Evolutionary conservation across 2,113 vertebrate genomes (phyloP).

Genomic region (Elachura formosa): DNA sequence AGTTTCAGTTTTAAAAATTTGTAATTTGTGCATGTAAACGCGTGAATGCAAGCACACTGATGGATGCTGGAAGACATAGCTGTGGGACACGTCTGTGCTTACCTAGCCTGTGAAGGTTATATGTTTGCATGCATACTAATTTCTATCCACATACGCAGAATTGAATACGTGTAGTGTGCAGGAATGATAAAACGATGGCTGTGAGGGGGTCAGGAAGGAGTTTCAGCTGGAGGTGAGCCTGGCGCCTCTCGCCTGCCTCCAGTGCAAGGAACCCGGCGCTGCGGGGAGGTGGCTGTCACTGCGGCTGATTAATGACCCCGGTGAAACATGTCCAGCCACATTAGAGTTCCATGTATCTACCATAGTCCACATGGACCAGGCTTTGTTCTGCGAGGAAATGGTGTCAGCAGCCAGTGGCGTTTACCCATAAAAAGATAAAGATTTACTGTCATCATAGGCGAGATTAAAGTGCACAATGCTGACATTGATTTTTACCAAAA

Average conservation of each 20-base stretch:
- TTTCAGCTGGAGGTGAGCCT: neutral
- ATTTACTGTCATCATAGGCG: slow-evolving; percentile 99
- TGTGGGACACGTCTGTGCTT: fast-evolving
- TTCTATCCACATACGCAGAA: fast-evolving
- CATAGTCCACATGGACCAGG: slow-evolving; percentile 88
- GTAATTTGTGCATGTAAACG: neutral
- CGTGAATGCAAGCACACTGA: fast-evolving
- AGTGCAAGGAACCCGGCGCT: slow-evolving; percentile 58
- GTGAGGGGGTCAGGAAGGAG: neutral
- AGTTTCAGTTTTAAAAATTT: neutral
- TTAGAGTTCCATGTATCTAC: slow-evolving; percentile 99
- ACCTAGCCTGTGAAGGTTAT: fast-evolving
- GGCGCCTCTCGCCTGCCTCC: slow-evolving; percentile 49
- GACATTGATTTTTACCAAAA: slow-evolving; percentile 99
- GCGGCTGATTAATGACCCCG: slow-evolving; percentile 98
- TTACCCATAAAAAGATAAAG: slow-evolving; percentile 99
- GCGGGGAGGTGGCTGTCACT: slow-evolving; percentile 91
- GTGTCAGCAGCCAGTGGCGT: slow-evolving; percentile 97
- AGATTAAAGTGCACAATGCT: slow-evolving; percentile 99
- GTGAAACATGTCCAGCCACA: slow-evolving; percentile 98
- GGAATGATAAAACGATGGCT: neutral
- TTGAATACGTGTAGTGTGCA: fast-evolving
- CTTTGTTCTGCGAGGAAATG: slow-evolving; percentile 99
- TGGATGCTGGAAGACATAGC: fast-evolving
- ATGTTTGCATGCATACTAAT: neutral